A percentile compares a stretch with the other conserved stretches of the same genome.
phyloP scores from a whole-genome alignment of 2,113 vertebrate genomes.

The Tetrao urogallus region DNA sequence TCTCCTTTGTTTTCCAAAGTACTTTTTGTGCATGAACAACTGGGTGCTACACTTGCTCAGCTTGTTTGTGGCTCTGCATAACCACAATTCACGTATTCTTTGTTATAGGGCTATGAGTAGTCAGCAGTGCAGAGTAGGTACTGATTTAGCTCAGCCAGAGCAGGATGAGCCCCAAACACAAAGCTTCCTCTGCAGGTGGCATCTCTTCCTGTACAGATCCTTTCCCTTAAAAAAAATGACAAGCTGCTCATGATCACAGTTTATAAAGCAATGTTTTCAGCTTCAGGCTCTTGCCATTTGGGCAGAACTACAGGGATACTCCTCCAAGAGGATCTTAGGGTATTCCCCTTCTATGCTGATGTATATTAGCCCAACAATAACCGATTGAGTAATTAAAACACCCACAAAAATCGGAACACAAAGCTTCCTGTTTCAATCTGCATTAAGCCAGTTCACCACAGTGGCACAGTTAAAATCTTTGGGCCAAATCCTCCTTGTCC shows the following conservation, averaged over 20 bases:
- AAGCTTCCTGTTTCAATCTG: neutral
- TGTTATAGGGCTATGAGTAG: neutral
- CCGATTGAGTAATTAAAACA: slow-evolving; percentile 24
- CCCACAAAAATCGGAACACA: neutral
- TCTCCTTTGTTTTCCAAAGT: neutral
- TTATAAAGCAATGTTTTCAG: neutral
- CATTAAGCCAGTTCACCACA: slow-evolving; percentile 11
- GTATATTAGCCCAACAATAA: slow-evolving; percentile 27
- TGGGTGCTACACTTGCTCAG: neutral
- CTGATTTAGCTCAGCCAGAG: neutral
- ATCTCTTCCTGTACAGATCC: neutral
- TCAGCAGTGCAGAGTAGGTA: neutral
- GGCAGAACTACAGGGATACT: neutral
- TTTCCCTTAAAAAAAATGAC: neutral
- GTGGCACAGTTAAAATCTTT: slow-evolving; percentile 22
- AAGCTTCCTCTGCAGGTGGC: neutral
- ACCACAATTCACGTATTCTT: neutral
- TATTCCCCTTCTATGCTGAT: neutral
- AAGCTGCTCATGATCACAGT: neutral
- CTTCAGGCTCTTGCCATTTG: neutral
- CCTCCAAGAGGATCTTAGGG: neutral
- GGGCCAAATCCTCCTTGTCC: slow-evolving; percentile 43
- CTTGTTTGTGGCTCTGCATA: neutral
- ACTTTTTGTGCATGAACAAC: neutral
- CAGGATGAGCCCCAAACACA: neutral